Evolutionary conservation across 2,797 vertebrate species (phyloP), one percentile per base, ranked within the genome.

Genomic region (Cirrhinus molitorella): DNA sequence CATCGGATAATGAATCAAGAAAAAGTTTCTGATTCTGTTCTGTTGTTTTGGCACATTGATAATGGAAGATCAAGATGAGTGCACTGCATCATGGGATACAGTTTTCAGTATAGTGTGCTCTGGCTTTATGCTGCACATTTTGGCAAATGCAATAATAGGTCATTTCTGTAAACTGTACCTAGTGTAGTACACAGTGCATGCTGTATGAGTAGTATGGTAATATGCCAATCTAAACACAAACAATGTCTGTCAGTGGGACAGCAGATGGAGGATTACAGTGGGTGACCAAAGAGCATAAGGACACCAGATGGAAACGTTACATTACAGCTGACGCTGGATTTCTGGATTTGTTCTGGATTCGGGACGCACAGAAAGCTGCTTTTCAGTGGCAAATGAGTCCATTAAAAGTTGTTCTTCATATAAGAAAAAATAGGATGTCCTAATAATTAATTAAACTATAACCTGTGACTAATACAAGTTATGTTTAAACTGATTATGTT

Each of bases 261-360:
- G 72, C 87, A 89, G 85, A 87, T 85, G 85, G 76, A 79, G 73
- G 81, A 86, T 87, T 85, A 75, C 43, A 73, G 83, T 45, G 73
- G 84, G 76, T 63, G 76, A 82, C 73, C 55, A 85, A 81, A 84
- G 72, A 87, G 34, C 77, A 83, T 79, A 83, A 79, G 80, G 85
- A 81, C 67, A 71, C 45, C 88, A 84, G 85, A 86, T 85, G 84
- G 86, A 75, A 77, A 85, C 40, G 43, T 57, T 76, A 47, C 43
- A 43, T 67, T 37, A 12, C 79, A 73, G 83, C 43, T 76, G 75
- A 86, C 13, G 49, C 72, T 53, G 34, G 59, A 71, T 61, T 59
- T 59, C 47, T 25, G 63, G 25, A 61, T 81, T 23, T 9, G 21
- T 28, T 66, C 59, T 55, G 40, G 47, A 84, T 47, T 68, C n/a